A percentile compares a stretch with the other conserved stretches of the same genome.
phyloP scores from a whole-genome alignment of 2,888 invertebrate genomes.

The Minunthozetes semirufus region DNA sequence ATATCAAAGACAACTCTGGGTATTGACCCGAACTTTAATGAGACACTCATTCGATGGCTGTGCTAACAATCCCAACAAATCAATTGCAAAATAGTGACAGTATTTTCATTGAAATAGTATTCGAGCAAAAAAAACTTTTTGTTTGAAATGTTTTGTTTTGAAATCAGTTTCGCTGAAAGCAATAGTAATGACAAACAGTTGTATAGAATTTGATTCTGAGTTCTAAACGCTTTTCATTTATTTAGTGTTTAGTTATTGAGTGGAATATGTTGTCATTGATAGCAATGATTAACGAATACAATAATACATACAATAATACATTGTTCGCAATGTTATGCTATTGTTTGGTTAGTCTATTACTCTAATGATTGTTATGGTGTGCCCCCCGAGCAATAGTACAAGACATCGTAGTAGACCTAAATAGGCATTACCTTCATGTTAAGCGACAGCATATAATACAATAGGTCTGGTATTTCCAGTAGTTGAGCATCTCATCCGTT shows the following conservation, averaged over 20 bases:
- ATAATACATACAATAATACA: background rate
- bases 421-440: conserved; percentile 18
- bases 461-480: conserved; percentile 1
- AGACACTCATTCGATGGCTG: background rate
- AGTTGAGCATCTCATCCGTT: conserved; percentile 12
- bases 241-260: background rate
- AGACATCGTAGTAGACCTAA: background rate
- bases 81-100: background rate
- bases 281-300: conserved; percentile 2
- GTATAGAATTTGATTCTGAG: background rate
- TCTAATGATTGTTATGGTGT: background rate
- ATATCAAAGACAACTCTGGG: background rate
- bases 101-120: too few relatives aligned
- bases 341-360: conserved; percentile 23
- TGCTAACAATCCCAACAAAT: conserved; percentile 13
- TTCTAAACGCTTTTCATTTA: background rate
- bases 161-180: too few relatives aligned
- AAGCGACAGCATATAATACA: background rate
- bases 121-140: too few relatives aligned
- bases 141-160: too few relatives aligned
- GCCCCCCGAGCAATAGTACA: background rate
- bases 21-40: conserved; percentile 18
- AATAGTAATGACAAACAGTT: too few relatives aligned
- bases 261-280: conserved; percentile 1
- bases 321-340: background rate